Evolutionary conservation across 2,888 invertebrate genomes (phyloP), one percentile per base, ranked within the genome.

Genomic region (Drosophila cognata): DNA sequence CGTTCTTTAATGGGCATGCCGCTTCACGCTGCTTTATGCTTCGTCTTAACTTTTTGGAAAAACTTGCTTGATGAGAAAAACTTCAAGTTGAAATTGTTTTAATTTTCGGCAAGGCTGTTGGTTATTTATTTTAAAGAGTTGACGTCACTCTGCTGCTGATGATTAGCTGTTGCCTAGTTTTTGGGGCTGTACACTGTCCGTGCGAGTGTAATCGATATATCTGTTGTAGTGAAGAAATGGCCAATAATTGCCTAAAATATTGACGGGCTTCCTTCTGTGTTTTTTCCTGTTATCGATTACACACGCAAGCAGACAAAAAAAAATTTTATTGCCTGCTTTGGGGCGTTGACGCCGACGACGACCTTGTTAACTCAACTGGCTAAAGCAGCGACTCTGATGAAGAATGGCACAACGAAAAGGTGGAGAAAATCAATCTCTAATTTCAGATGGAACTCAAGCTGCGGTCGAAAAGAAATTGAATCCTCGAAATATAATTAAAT

Each of bases 1-100:
- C 83, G 75, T 70, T 89, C 70, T 82, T 79, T 88, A 85, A 82
- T 84, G 74, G 89, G 71, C 72, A 81, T 80, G 48, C 38, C 52
- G 29, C 25, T 59, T 71, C 52, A 38, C 61, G 18, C 28, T 66
- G 51, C 43, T 51, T 58, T 52, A 25, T 28, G 35, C 25, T 31
- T 43, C 16, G 56, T 43, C 28, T 69, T 21, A 25, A 16, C 25
- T 67, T 66, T 67, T 57, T 60, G 46, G 52, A 43, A 77, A 76
- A 66, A 59, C 25, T 51, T 36, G 38, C 28, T 46, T 58, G 48
- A 48, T 79, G 65, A 63, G 77, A 60, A 77, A 77, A 78, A 72
- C 52, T 55, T 46, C 25, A 46, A 46, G 48, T 33, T 46, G 8
- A 69, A 77, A 71, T 58, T 77, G 68, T 63, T 63, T 62, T 57